Evolutionary conservation across 2,888 invertebrate species (phyloP).

Genomic region (Lamellibrachia satsuma): DNA sequence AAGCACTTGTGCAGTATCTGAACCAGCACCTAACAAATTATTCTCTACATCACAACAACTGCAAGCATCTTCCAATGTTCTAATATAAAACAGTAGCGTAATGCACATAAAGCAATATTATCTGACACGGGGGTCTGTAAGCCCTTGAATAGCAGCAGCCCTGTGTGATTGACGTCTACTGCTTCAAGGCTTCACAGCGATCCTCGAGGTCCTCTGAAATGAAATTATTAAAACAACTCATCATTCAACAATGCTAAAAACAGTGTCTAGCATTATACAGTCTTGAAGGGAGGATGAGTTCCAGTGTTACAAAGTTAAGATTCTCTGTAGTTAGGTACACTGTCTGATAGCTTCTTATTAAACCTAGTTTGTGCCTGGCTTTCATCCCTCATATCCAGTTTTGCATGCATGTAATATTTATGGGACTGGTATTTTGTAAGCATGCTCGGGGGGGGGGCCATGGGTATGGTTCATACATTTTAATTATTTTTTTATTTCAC

Average conservation of each 20-base stretch:
- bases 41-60: neutral
- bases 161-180: neutral
- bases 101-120: constrained; percentile 12
- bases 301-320: too few relatives aligned
- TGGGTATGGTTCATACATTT: too few relatives aligned
- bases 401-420: too few relatives aligned
- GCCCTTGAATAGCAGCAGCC: neutral
- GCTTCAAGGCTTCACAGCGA: neutral
- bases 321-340: neutral
- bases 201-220: constrained; percentile 1
- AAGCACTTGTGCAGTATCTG: neutral
- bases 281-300: too few relatives aligned
- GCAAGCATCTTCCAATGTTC: neutral
- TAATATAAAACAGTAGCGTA: neutral
- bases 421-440: too few relatives aligned
- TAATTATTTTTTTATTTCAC: too few relatives aligned
- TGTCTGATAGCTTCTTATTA: too few relatives aligned
- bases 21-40: neutral
- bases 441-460: too few relatives aligned
- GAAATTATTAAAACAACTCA: neutral
- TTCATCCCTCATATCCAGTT: too few relatives aligned
- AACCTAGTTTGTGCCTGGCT: too few relatives aligned
- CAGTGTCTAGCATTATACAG: too few relatives aligned
- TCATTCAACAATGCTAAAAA: too few relatives aligned
- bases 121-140: neutral